A percentile compares a stretch with the other conserved stretches of the same genome.
These are phyloP conservation scores for Protodeltote pygarga DNA, from an alignment of 2,888 invertebrate species.

Conservation along the genomic window DNA sequence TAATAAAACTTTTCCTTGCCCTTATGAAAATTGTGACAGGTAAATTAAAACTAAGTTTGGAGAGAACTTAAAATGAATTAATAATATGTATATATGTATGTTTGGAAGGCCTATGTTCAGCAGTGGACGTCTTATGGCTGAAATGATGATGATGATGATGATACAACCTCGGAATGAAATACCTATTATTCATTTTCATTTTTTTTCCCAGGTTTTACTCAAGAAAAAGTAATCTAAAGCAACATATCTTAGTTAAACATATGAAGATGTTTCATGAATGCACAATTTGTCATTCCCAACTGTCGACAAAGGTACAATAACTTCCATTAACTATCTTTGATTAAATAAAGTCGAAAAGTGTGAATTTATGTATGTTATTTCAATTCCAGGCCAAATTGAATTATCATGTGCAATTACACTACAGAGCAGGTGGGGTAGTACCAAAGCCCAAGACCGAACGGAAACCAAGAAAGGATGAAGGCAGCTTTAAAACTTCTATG, in stretches of 20 bases:
- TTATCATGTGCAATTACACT: constrained; percentile 64
- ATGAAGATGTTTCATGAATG: constrained; percentile 80
- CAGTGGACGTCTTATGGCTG: no score
- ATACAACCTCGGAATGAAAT: no score
- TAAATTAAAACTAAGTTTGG: constrained; percentile 40
- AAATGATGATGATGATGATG: no score
- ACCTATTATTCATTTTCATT: no score
- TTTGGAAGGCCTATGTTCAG: no score
- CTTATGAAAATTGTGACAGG: constrained; percentile 72
- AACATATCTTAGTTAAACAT: constrained; percentile 85
- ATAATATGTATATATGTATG: no score
- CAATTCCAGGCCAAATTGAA: constrained; percentile 67
- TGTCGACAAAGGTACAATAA: constrained; percentile 72
- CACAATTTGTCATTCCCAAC: constrained; percentile 64
- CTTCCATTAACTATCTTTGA: not conserved
- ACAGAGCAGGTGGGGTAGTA: constrained; percentile 14
- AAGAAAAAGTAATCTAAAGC: constrained; percentile 84
- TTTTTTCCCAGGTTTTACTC: constrained; percentile 76
- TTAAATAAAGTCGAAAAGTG: not conserved
- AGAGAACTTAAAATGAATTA: no score
- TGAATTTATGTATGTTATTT: not conserved
- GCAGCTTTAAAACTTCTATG: constrained; percentile 62
- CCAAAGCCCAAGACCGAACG: constrained; percentile 58
- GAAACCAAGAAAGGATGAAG: constrained; percentile 71
- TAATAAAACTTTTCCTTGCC: constrained; percentile 62